A percentile compares a stretch with the other conserved stretches of the same genome.
These are phyloP conservation scores for Melanargia galathea DNA, from an alignment of 2,888 invertebrate genomes.

Conservation along the genomic window DNA sequence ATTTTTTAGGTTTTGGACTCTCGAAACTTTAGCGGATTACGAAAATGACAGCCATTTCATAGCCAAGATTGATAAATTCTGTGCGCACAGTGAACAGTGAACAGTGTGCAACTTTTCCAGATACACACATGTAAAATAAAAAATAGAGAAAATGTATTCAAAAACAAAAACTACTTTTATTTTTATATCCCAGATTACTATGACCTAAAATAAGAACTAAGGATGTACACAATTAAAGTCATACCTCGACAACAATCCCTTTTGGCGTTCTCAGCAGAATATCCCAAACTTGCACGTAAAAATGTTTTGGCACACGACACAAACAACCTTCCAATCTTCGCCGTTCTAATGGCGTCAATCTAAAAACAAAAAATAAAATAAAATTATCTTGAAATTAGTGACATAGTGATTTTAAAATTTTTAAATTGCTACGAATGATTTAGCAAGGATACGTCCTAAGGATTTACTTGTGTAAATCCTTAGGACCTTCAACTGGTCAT, in stretches of 20 bases:
- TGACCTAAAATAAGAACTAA: neutral
- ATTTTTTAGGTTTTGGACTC: no score
- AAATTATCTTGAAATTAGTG: neutral
- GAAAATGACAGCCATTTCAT: no score
- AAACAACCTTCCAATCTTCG: constrained; percentile 97
- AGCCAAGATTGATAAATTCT: no score
- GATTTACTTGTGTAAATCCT: neutral
- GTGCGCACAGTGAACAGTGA: no score
- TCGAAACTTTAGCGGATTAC: no score
- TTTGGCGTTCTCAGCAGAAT: constrained; percentile 93
- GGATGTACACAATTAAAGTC: neutral
- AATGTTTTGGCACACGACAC: constrained; percentile 96
- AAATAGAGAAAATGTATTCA: no score
- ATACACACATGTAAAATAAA: no score
- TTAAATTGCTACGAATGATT: no score
- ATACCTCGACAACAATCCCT: constrained; percentile 90
- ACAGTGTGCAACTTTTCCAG: no score
- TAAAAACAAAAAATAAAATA: constrained; percentile 56
- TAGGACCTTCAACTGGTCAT: neutral
- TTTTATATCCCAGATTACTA: neutral
- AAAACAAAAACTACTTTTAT: no score
- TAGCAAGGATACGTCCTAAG: neutral
- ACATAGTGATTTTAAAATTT: no score
- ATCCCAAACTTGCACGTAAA: constrained; percentile 98
- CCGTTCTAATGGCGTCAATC: constrained; percentile 90